Evolutionary conservation across 2,113 vertebrate species (phyloP).

Genomic region (Malurus melanocephalus): DNA sequence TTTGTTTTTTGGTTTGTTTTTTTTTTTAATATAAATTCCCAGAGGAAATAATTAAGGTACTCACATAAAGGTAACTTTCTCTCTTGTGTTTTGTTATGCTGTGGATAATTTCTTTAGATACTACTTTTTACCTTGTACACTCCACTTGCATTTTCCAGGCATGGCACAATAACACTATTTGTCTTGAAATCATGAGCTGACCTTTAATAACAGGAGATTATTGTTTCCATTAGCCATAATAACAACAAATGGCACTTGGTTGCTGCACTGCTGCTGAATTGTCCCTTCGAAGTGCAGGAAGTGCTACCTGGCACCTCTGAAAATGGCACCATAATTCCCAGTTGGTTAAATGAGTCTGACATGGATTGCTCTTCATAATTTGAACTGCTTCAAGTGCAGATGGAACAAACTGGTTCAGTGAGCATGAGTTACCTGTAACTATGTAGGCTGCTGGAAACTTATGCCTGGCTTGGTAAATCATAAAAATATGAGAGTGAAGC

Average conservation of each 20-base stretch:
- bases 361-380: not conserved
- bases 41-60: not conserved
- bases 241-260: rapidly evolving
- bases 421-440: not conserved
- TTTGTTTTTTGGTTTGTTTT: not conserved
- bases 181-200: not conserved
- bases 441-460: not conserved
- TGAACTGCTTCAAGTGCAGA: not conserved
- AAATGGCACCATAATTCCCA: not conserved
- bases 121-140: not conserved
- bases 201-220: not conserved
- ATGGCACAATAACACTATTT: not conserved
- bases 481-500: not conserved
- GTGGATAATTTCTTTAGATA: not conserved
- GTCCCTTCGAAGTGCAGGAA: not conserved
- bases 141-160: not conserved
- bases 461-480: not conserved
- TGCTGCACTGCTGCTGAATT: not conserved
- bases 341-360: not conserved
- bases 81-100: not conserved
- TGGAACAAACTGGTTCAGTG: not conserved
- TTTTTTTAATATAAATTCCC: not conserved
- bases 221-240: not conserved
- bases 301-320: not conserved
- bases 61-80: not conserved